phyloP scores from a whole-genome alignment of 2,113 vertebrate genomes.

The Cottus gobio region DNA sequence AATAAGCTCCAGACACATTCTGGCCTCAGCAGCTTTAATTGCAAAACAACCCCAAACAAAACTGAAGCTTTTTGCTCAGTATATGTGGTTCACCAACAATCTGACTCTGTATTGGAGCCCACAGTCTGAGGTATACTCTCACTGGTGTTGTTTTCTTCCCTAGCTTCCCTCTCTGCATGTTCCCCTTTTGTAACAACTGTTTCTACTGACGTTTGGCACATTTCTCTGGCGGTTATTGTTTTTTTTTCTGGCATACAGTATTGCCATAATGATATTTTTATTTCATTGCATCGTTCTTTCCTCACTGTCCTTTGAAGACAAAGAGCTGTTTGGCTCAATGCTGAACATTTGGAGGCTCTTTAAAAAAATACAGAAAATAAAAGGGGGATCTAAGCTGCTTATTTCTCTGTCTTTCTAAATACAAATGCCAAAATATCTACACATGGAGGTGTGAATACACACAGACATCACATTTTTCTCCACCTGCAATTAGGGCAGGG shows the following conservation, averaged over 20 bases:
- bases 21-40: not conserved
- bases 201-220: slow-evolving; percentile 20
- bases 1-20: not conserved
- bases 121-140: not conserved
- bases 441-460: not conserved
- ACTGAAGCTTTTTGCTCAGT: not conserved
- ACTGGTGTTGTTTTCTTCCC: slow-evolving; percentile 3
- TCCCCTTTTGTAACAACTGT: not conserved
- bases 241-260: slow-evolving; percentile 18
- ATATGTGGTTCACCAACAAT: not conserved
- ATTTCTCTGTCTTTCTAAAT: slow-evolving; percentile 5
- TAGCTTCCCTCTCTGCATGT: not conserved
- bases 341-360: slow-evolving; percentile 18
- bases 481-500: no score
- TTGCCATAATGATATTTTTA: slow-evolving; percentile 37
- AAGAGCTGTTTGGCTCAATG: slow-evolving; percentile 19
- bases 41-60: not conserved
- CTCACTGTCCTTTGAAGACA: slow-evolving; percentile 26
- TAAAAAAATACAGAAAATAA: not conserved
- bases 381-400: slow-evolving; percentile 13
- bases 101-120: not conserved
- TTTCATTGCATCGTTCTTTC: slow-evolving; percentile 19
- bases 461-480: no score
- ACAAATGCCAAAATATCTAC: slow-evolving; percentile 19
- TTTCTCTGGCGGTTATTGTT: not conserved